Base-by-base conservation (phyloP, 1,140 invertebrate species). In the Bombus haemorrhoidalis region DNA sequence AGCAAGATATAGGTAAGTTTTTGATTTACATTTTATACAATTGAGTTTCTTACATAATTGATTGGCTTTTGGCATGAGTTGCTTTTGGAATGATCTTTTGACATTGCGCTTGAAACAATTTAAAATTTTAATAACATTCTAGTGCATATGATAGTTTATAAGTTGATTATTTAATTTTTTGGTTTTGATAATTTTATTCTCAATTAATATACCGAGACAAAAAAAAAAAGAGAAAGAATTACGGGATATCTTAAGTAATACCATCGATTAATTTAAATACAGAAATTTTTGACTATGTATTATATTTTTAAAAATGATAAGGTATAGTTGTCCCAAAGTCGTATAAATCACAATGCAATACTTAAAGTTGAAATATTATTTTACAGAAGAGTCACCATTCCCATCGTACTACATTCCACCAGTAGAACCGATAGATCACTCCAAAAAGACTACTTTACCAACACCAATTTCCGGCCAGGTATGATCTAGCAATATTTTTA, bases 401-500 rank as follows among this genome's bases (percentile, higher is more conserved):
- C 93, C 94, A 15, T 76, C 89, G 34, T 93, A 94, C 83, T 94
- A 94, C 47, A 62, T 93, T 53, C 92, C 92, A 32, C 71, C 91
- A 22, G 93, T 93, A 34, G 87, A 90, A 74, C 91, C 93, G 32
- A 77, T 93, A n/a, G 88, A 80, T 83, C 87, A 86, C n/a, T 73
- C 77, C 2, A 64, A 62, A 43, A 90, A 92, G 62, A 43, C 32
- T 1, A 43, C 62, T 43, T 71, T 68, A 37, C 47, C 85, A 34
- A 94, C 93, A 5, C 94, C 94, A 39, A 86, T 92, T 64, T 94
- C 94, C 41, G 94, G 94, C 0, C 94, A 95, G 88, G 94, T 95
- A 89, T 25, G 41, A 12, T 53, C 22, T 53, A 53, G 5, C 1
- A 53, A 0, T 22, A 22, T 53, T 53, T 53, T 53, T 22, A 53